Base-by-base conservation (phyloP, 2,797 vertebrate genomes). In the Enteromius anoplus region DNA sequence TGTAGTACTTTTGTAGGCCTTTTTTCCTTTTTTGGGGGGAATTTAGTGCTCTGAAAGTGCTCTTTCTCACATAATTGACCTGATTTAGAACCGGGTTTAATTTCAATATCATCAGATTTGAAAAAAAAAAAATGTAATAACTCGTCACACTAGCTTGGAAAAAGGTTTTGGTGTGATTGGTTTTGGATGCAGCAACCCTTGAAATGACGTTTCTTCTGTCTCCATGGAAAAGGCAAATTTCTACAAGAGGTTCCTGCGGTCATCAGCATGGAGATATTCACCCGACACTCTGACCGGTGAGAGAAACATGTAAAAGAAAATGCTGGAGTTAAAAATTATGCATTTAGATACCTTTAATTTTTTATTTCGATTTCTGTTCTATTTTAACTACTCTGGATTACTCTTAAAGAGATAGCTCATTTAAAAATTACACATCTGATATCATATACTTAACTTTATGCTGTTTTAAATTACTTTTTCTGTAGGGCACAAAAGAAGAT, bases 251-350 rank as follows among this genome's bases (percentile, higher is more conserved):
- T 60, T 62, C 34, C 65, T 80, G 78, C 4, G 5, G 68, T 58
- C 78, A n/a, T 42, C 40, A 23, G 4, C 23, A 49, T 73, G 79
- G 55, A 72, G 55, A 6, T 47, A 12, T 64, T 26, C 42, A 73
- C 14, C 42, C 5, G 29, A 64, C 42, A 51, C 45, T 37, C 29
- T 72, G 32, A 72, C 68, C 5, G 80, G 80, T 81, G n/a, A 73
- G 80, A 81, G 66, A 69, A 80, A 29, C 58, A 75, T 3, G 7
- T 53, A 34, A 10, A 32, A 26, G 21, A 10, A 14, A 15, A 45
- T 47, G 29, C 29, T 64, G 62, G 62, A 32, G 62, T 64, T 64
- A 32, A 75, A 3, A 4, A 3, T 8, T 8, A n/a, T 6, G 14
- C 4, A 19, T 77, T 47, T 29, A 21, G 23, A 29, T 11, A 21